These are phyloP conservation scores for Crotalus viridis DNA, from an alignment of 2,113 vertebrate genomes.

Conservation along the genomic window DNA sequence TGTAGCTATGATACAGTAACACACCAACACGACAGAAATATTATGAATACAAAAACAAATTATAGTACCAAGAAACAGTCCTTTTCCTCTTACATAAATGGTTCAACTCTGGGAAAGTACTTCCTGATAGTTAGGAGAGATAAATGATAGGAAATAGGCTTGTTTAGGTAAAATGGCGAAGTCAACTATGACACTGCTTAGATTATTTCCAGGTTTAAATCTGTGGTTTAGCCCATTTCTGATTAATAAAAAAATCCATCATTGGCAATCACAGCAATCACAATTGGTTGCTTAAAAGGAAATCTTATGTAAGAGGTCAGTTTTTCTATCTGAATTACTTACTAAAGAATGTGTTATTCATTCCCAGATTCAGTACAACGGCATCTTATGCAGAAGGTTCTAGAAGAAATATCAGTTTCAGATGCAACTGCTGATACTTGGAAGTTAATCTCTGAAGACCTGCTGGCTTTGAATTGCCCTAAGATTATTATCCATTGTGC, in stretches of 20 bases:
- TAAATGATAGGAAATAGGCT: fast-evolving
- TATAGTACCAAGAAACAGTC: neutral
- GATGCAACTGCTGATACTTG: neutral
- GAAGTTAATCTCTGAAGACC: constrained; percentile 18
- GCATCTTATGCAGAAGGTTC: neutral
- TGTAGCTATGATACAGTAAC: neutral
- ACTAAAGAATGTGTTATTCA: neutral
- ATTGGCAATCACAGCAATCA: neutral
- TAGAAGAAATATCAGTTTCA: constrained; percentile 5
- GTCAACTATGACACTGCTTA: neutral
- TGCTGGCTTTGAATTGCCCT: neutral
- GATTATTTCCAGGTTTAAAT: neutral
- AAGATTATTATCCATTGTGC: neutral
- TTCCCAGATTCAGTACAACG: neutral
- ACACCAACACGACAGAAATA: neutral
- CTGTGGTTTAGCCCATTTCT: neutral
- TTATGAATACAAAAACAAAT: neutral
- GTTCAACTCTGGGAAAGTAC: neutral
- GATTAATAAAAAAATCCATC: neutral
- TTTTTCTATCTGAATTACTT: neutral
- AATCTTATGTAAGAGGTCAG: neutral
- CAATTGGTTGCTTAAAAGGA: constrained; percentile 20
- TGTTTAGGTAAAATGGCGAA: neutral
- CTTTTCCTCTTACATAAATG: neutral
- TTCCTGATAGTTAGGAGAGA: neutral